Base-by-base conservation (phyloP, 1,140 invertebrate genomes). In the Teleogryllus occipitalis region DNA sequence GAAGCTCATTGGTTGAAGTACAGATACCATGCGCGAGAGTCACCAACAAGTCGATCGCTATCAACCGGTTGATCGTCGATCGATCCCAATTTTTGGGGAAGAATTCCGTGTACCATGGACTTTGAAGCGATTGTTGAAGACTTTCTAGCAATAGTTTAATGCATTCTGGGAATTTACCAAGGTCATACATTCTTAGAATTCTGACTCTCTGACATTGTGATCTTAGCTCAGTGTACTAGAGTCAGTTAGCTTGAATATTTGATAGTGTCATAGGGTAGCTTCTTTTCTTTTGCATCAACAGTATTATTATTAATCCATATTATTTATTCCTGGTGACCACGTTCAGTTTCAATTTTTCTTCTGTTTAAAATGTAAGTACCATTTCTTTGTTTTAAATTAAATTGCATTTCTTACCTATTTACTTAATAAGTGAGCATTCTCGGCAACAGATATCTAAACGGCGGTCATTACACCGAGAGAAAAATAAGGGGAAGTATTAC, bases 101-200 rank as follows among this genome's bases (percentile, higher is more conserved):
- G 74, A 75, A 75, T 75, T 75, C 74, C 74, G 8, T 75, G 74
- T 75, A 75, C 74, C 74, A 39, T 75, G 74, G 74, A 75, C 74
- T 75, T 75, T 75, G 74, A 75, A 75, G 74, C 74, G 74, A 75
- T 75, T 75, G 74, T 75, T 8, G 74, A 75, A 75, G n/a, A 75
- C 74, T 75, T 75, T 75, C 74, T 75, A 75, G n/a, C 74, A 75
- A 75, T 75, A 75, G 74, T 75, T 75, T 75, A 75, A 75, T 75
- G 74, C 74, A 75, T 75, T 75, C 74, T 75, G 74, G 74, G 74
- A 75, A 75, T 75, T 75, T 75, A n/a, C 74, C 74, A 75, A 75
- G 74, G 74, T 75, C 74, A 75, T 75, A 75, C 8, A 75, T 75
- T 75, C 8, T n/a, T 75, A 75, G 74, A 75, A 75, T 75, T 75